Conservation (phyloP, 2,888 invertebrate genomes). For the Thymelicus sylvestris region DNA sequence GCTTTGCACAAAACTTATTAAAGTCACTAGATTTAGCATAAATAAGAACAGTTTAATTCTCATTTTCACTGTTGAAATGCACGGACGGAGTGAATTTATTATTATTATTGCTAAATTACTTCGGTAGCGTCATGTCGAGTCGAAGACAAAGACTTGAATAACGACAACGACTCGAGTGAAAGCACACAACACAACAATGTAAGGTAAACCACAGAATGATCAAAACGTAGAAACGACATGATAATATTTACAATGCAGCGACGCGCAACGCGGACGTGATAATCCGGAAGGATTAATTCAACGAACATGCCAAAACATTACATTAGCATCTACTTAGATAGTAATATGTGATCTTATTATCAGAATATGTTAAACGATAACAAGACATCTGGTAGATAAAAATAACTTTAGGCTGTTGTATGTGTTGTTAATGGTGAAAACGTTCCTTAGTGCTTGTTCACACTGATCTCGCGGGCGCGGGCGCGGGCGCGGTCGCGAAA, state of each 20-base stretch:
- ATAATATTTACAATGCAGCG: neutral
- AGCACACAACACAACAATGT: slow-evolving; percentile 30
- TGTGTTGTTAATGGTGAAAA: too few relatives aligned
- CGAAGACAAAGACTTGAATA: slow-evolving; percentile 26
- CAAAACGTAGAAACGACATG: slow-evolving; percentile 2
- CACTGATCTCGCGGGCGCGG: too few relatives aligned
- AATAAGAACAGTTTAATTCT: slow-evolving; percentile 1
- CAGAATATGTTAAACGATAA: too few relatives aligned
- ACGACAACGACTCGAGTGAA: too few relatives aligned
- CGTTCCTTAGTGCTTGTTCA: too few relatives aligned
- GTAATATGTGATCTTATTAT: too few relatives aligned
- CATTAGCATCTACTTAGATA: too few relatives aligned
- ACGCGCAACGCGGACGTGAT: neutral
- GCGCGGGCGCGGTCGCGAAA: too few relatives aligned
- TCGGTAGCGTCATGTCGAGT: slow-evolving; percentile 18
- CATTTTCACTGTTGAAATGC: slow-evolving; percentile 20
- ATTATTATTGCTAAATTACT: neutral
- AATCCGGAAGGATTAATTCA: neutral
- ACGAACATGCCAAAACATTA: neutral
- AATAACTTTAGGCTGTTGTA: too few relatives aligned
- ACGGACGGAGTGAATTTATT: neutral
- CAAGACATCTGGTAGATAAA: too few relatives aligned
- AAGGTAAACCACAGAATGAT: slow-evolving; percentile 3
- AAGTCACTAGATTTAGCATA: slow-evolving; percentile 17
- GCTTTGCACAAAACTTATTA: slow-evolving; percentile 17